Evolutionary conservation across 2,113 vertebrate genomes (phyloP), one percentile per base, ranked within the genome.

Genomic region (Morphnarchus princeps): DNA sequence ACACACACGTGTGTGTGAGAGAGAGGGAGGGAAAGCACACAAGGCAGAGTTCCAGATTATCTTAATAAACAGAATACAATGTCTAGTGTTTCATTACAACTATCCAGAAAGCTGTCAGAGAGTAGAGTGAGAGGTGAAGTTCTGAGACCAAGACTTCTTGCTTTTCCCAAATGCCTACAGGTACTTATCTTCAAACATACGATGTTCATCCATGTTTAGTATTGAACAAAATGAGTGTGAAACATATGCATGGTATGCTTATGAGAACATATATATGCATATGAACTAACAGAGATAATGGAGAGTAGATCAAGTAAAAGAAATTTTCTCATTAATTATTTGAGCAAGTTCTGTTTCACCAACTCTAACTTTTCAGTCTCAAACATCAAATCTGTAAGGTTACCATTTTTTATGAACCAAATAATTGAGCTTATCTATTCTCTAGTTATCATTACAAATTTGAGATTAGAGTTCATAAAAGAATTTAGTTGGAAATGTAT

Each of bases 1-100:
- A 52, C 9, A 45, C 7, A 18, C 1, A 3, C 3, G 0, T 6
- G 3, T 61, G 22, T 16, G 24, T 43, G 38, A 14, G 55, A 47
- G 34, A 43, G 18, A 42, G 22, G 12, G 28, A 25, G 21, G 28
- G 24, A 58, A 20, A 20, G 1, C 14, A 57, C 11, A 32, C 24
- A 32, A 63, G 42, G 15, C 20, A 54, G 31, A 70, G 54, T 43
- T 87, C 15, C 36, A 49, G 31, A 21, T 77, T 77, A 8, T 69
- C 4, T 87, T 76, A 62, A 34, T 32, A 73, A 29, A 83, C 25
- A 49, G 26, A n/a, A 7, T 36, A 22, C 57, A 32, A 25, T 81
- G 32, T 63, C 24, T 72, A 18, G 7, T n/a, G 93, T 42, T 87
- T 76, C 10, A 7, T 67, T 87, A 49, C 26, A 57, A 32, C 10